phyloP scores from a whole-genome alignment of 1,140 invertebrate genomes.

The Ostrea edulis region DNA sequence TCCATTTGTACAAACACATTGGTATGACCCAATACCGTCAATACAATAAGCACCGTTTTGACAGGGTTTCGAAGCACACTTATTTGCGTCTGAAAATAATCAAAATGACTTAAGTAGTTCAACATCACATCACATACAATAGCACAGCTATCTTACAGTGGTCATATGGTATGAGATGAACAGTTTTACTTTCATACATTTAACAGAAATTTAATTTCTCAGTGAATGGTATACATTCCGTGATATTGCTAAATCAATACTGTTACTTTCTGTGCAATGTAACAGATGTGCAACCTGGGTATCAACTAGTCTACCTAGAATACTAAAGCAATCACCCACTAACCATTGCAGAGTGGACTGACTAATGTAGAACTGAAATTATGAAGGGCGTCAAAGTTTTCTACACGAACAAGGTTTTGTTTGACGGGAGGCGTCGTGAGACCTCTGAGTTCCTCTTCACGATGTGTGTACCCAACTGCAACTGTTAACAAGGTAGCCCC shows the following conservation, averaged over 20 bases:
- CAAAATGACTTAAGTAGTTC: neutral
- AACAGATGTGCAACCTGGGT: too few species aligned
- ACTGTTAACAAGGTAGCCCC: slow-evolving; percentile 72
- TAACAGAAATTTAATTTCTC: too few species aligned
- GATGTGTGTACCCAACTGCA: slow-evolving; percentile 67
- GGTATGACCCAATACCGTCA: slow-evolving; percentile 84
- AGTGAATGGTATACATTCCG: too few species aligned
- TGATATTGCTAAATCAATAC: too few species aligned
- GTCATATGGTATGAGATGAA: too few species aligned
- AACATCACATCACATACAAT: too few species aligned
- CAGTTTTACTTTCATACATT: too few species aligned
- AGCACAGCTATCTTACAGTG: too few species aligned
- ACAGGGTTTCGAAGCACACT: slow-evolving; percentile 85
- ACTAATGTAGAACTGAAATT: slow-evolving; percentile 67
- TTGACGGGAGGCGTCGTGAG: slow-evolving; percentile 69
- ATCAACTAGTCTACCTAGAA: neutral
- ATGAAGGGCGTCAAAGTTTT: slow-evolving; percentile 66
- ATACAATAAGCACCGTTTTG: slow-evolving; percentile 86
- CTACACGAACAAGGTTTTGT: slow-evolving; percentile 70
- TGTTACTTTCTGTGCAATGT: too few species aligned
- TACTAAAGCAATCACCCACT: slow-evolving; percentile 54
- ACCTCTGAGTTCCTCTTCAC: slow-evolving; percentile 64
- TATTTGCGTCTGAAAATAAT: slow-evolving; percentile 62
- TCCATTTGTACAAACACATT: slow-evolving; percentile 85
- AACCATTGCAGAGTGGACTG: slow-evolving; percentile 70